phyloP scores from a whole-genome alignment of 2,888 invertebrate species.

The Cynaeus angustus region DNA sequence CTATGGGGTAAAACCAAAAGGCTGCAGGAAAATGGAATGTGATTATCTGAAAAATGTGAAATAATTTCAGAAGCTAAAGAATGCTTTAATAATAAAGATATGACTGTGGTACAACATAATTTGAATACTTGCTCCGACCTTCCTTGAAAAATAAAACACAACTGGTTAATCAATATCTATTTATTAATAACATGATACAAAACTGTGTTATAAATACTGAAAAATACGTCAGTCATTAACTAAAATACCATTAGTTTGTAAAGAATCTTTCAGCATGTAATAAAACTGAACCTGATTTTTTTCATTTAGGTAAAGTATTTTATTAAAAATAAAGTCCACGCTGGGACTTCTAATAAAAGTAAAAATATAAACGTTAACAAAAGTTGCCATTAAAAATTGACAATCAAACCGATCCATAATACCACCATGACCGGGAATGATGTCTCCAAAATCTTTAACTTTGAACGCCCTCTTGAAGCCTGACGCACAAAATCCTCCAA shows the following conservation, averaged over 20 bases:
- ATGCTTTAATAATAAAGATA: constrained; percentile 21
- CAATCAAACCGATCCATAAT: constrained; percentile 99
- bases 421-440: constrained; percentile 99
- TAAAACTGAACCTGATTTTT: constrained; percentile 95
- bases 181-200: neutral
- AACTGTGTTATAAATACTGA: no score
- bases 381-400: constrained; percentile 99
- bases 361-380: constrained; percentile 98
- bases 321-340: constrained; percentile 91
- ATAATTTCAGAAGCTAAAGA: constrained; percentile 34
- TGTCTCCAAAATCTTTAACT: constrained; percentile 97
- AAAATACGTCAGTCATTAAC: constrained; percentile 12
- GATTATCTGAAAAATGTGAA: constrained; percentile 36
- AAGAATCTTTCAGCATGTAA: constrained; percentile 86
- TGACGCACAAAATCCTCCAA: constrained; percentile 99
- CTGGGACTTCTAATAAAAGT: constrained; percentile 96
- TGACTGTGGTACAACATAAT: constrained; percentile 23
- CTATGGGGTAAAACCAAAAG: constrained; percentile 11
- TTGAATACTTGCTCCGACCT: constrained; percentile 18
- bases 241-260: constrained; percentile 70
- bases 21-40: constrained; percentile 25
- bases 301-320: constrained; percentile 90
- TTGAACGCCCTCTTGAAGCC: constrained; percentile 99
- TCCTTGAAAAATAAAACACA: neutral
- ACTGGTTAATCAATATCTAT: neutral